phyloP scores from a whole-genome alignment of 2,797 vertebrate species.

The Acipenser oxyrinchus region DNA sequence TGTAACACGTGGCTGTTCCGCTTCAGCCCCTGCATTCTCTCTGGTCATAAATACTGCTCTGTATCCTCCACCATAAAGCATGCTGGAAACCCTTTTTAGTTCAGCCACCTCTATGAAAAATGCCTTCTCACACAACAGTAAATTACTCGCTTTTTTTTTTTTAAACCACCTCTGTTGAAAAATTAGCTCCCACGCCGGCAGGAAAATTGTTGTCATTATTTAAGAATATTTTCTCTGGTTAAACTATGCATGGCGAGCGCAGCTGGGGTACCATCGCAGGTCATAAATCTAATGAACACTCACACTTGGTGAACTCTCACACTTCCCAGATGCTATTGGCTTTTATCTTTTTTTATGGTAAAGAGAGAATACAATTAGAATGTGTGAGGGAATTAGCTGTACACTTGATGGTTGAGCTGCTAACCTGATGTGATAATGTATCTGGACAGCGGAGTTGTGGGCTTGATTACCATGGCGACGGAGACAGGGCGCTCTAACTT shows the following conservation, averaged over 20 bases:
- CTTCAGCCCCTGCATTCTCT: too few species aligned
- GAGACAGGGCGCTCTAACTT: neutral
- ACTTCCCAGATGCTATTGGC: neutral
- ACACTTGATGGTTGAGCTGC: neutral
- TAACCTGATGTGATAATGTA: neutral
- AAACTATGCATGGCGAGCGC: neutral
- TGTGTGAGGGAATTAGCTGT: neutral
- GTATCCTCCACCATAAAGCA: neutral
- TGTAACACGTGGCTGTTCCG: too few species aligned
- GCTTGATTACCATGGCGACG: neutral
- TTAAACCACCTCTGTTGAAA: constrained; percentile 2
- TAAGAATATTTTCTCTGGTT: constrained; percentile 3
- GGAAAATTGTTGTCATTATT: constrained; percentile 5
- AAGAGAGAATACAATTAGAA: neutral
- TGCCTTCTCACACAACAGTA: constrained; percentile 1
- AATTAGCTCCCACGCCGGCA: constrained; percentile 1
- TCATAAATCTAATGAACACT: neutral
- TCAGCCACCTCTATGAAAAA: neutral
- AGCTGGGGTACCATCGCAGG: neutral
- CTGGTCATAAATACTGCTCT: too few species aligned
- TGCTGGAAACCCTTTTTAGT: neutral
- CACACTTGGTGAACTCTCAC: neutral
- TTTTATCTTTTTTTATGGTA: neutral
- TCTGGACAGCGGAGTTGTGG: neutral
- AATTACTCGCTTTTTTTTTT: constrained; percentile 2